Evolutionary conservation across 2,113 vertebrate species (phyloP).

Genomic region (Petromus typicus): DNA sequence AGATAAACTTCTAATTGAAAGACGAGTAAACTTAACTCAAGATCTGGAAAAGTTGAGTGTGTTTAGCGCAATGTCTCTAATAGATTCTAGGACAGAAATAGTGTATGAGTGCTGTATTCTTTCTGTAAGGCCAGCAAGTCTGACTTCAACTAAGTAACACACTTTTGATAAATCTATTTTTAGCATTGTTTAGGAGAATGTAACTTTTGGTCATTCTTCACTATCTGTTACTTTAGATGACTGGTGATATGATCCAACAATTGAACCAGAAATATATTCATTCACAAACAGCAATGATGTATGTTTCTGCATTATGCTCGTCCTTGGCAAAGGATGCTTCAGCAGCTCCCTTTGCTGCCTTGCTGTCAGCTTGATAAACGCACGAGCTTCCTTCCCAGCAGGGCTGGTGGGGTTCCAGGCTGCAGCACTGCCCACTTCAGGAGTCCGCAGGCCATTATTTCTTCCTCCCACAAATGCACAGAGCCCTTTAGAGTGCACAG

Average conservation of each 20-base stretch:
- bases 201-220: slow-evolving; percentile 69
- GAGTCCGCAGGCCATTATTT: slow-evolving; percentile 44
- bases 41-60: not conserved
- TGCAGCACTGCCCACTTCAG: slow-evolving; percentile 62
- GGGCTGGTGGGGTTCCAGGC: slow-evolving; percentile 66
- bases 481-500: not conserved
- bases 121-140: slow-evolving; percentile 29
- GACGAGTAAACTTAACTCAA: not conserved
- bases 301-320: slow-evolving; percentile 70
- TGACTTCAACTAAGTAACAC: slow-evolving; percentile 59
- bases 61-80: not conserved
- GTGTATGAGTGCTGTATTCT: not conserved
- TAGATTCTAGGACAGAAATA: slow-evolving; percentile 13
- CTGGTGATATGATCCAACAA: slow-evolving; percentile 5
- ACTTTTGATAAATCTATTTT: slow-evolving; percentile 66
- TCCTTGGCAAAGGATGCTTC: slow-evolving; percentile 74
- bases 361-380: slow-evolving; percentile 76
- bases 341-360: slow-evolving; percentile 53
- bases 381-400: slow-evolving; percentile 73
- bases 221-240: slow-evolving; percentile 56
- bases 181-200: slow-evolving; percentile 57
- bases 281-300: slow-evolving; percentile 59
- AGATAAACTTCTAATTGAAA: not conserved
- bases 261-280: slow-evolving; percentile 68
- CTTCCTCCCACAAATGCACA: not conserved